phyloP scores from a whole-genome alignment of 2,113 vertebrate genomes.

The Orthonyx spaldingii region DNA sequence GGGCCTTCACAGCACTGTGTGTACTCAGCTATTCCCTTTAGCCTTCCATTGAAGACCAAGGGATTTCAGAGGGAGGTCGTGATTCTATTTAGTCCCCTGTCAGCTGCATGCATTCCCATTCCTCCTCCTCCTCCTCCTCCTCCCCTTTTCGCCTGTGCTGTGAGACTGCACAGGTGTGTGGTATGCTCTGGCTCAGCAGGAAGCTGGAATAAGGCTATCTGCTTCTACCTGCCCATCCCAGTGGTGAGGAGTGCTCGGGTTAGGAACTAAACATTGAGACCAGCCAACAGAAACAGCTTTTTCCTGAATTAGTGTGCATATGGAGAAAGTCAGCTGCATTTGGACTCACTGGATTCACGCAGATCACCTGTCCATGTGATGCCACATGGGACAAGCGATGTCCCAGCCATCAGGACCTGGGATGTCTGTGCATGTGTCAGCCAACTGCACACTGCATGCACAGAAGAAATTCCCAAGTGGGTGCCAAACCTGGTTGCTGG shows the following conservation, averaged over 20 bases:
- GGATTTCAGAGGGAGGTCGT: background rate
- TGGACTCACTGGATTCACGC: background rate
- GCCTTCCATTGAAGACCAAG: background rate
- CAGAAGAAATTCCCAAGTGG: background rate
- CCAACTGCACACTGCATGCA: background rate
- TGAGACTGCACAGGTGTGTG: background rate
- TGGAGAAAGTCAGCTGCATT: background rate
- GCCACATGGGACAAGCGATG: rapidly evolving
- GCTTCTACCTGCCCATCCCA: background rate
- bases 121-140: background rate
- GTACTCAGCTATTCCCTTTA: background rate
- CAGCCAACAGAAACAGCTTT: background rate
- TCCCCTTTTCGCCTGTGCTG: background rate
- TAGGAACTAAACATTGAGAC: background rate
- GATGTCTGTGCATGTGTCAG: rapidly evolving
- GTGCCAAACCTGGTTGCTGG: background rate
- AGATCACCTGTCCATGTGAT: background rate
- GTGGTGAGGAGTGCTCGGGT: background rate
- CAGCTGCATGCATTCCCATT: background rate
- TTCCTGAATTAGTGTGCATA: background rate
- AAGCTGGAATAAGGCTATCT: background rate
- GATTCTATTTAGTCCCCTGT: background rate
- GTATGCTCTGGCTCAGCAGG: background rate
- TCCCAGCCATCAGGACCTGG: background rate
- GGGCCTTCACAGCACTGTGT: background rate